Conservation (phyloP, 2,888 invertebrate species). For the Drymonia ruficornis region DNA sequence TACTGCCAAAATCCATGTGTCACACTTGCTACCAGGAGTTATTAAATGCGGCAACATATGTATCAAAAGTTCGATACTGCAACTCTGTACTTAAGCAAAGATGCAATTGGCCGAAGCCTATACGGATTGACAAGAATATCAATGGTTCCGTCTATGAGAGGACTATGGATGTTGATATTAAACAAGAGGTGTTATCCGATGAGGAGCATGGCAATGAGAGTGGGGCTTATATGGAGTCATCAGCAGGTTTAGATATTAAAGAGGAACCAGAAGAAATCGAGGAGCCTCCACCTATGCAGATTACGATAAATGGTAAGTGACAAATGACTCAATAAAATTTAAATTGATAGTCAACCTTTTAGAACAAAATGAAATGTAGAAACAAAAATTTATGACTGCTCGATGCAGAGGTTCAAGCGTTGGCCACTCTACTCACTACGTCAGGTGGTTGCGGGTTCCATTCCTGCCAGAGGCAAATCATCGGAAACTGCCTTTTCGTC, state of each 20-base stretch:
- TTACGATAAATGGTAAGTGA: conserved; percentile 53
- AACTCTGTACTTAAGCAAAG: conserved; percentile 51
- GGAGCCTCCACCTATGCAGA: conserved; percentile 42
- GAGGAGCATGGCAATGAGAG: conserved; percentile 50
- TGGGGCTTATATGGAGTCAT: conserved; percentile 19
- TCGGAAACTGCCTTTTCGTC: no score
- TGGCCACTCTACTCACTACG: no score
- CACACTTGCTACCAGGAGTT: conserved; percentile 54
- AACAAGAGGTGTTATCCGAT: conserved; percentile 69
- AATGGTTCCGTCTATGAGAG: conserved; percentile 42
- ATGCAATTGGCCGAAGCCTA: conserved; percentile 69
- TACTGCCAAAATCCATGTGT: conserved; percentile 66
- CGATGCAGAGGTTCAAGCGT: no score
- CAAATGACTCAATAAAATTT: not conserved
- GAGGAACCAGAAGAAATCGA: conserved; percentile 69
- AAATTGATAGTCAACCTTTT: not conserved
- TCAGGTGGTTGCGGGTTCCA: no score
- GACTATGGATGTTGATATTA: conserved; percentile 57
- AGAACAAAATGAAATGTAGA: no score
- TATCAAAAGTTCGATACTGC: conserved; percentile 47
- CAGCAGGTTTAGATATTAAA: conserved; percentile 62
- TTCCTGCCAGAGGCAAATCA: no score
- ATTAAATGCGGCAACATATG: conserved; percentile 56
- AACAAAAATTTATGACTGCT: no score
- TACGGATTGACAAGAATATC: conserved; percentile 61